Conservation (phyloP, 2,888 invertebrate species). For the Troides aeacus region DNA sequence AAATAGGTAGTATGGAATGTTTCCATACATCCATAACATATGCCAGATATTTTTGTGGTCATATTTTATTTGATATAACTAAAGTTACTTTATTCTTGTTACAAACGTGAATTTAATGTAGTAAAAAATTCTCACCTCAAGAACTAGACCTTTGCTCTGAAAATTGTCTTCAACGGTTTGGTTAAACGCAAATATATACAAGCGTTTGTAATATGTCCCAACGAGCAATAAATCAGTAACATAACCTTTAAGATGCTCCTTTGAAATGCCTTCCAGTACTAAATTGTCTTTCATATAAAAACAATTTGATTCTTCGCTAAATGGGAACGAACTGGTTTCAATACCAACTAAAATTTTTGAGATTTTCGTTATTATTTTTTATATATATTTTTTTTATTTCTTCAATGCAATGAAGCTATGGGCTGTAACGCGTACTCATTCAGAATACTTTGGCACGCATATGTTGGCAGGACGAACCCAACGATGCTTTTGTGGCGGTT, state of each 20-base stretch:
- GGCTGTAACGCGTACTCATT: too few relatives aligned
- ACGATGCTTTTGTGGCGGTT: too few relatives aligned
- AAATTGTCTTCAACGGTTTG: conserved; percentile 58
- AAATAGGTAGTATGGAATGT: too few relatives aligned
- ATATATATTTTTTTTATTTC: too few relatives aligned
- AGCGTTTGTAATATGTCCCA: conserved; percentile 68
- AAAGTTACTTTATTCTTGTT: neutral
- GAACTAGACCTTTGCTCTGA: conserved; percentile 65
- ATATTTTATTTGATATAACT: neutral
- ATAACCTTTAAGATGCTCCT: conserved; percentile 63
- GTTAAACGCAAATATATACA: conserved; percentile 68
- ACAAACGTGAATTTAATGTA: neutral
- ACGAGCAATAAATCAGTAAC: conserved; percentile 55
- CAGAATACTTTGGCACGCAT: too few relatives aligned
- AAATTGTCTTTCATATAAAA: conserved; percentile 70
- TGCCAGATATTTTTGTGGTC: too few relatives aligned
- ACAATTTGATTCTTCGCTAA: conserved; percentile 56
- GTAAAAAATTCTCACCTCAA: conserved; percentile 55
- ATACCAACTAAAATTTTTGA: conserved; percentile 73
- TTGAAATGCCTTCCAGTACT: conserved; percentile 71
- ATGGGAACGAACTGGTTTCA: conserved; percentile 78
- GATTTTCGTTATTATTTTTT: too few relatives aligned
- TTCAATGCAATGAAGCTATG: too few relatives aligned
- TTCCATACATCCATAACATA: too few relatives aligned
- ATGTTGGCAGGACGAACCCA: too few relatives aligned